Evolutionary conservation across 2,797 vertebrate genomes (phyloP).

Genomic region (Mormyrus proboscirostris): DNA sequence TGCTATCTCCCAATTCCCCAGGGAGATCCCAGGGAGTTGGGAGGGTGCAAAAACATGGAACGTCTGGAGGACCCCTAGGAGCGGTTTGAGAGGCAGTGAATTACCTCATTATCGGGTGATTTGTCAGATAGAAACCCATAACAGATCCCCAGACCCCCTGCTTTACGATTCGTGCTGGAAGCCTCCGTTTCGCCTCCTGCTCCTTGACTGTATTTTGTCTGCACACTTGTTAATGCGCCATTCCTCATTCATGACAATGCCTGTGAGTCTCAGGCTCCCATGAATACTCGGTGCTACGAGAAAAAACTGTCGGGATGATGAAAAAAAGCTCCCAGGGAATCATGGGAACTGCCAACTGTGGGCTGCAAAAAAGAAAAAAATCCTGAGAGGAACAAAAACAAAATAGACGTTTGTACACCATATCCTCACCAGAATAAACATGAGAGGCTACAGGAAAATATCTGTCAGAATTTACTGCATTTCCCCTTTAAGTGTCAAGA

Average conservation of each 20-base stretch:
- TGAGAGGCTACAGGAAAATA: background rate
- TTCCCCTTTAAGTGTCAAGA: conserved; percentile 2
- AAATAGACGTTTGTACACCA: background rate
- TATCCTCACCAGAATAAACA: background rate
- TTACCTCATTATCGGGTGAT: background rate
- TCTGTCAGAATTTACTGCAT: background rate
- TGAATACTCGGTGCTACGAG: background rate
- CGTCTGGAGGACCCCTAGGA: background rate
- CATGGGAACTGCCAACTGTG: background rate
- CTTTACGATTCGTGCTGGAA: background rate
- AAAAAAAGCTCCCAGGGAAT: background rate
- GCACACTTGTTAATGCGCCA: background rate
- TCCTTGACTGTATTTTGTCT: background rate
- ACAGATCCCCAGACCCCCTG: background rate
- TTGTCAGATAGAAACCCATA: background rate
- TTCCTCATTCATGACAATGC: background rate
- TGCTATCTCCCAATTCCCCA: background rate
- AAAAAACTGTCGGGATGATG: background rate
- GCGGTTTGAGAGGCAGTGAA: background rate
- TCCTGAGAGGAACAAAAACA: background rate
- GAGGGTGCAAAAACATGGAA: background rate
- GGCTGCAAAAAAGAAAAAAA: background rate
- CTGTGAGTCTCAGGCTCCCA: background rate
- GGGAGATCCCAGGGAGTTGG: background rate
- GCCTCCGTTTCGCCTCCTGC: background rate